A percentile compares a stretch with the other conserved stretches of the same genome.
These are phyloP conservation scores for Temnothorax ravouxi DNA, from an alignment of 2,888 invertebrate species.

Conservation along the genomic window DNA sequence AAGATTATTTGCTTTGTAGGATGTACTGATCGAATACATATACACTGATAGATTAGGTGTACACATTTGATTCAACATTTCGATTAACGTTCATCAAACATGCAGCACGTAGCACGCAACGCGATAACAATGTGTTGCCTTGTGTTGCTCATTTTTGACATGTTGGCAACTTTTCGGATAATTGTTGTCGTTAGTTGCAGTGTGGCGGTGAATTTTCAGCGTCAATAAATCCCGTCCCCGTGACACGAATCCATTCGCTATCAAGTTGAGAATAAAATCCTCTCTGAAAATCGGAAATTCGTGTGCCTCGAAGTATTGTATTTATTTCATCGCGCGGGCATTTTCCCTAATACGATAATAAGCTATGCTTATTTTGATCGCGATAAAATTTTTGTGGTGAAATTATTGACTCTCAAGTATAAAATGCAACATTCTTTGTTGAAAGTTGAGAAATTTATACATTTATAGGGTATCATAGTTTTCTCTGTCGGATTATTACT, in stretches of 20 bases:
- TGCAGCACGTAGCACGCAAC: slow-evolving; percentile 53
- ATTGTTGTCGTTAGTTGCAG: slow-evolving; percentile 55
- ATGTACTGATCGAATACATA: slow-evolving; percentile 61
- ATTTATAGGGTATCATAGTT: neutral
- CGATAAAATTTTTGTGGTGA: neutral
- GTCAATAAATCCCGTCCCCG: slow-evolving; percentile 64
- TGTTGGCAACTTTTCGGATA: slow-evolving; percentile 69
- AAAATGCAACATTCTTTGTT: neutral
- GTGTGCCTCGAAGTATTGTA: neutral
- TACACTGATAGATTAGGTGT: slow-evolving; percentile 45
- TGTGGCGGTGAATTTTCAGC: slow-evolving; percentile 55
- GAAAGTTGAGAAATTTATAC: neutral
- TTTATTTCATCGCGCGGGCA: neutral
- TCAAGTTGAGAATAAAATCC: slow-evolving; percentile 33
- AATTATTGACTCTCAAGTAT: neutral
- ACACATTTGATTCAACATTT: slow-evolving; percentile 64
- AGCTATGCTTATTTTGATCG: neutral
- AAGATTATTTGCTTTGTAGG: slow-evolving; percentile 62
- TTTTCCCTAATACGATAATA: slow-evolving; percentile 13
- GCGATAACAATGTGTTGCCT: slow-evolving; percentile 71
- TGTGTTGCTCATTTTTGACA: slow-evolving; percentile 68
- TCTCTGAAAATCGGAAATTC: slow-evolving; percentile 16
- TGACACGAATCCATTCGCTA: slow-evolving; percentile 48
- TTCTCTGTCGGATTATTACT: neutral
- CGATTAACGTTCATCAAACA: slow-evolving; percentile 75